A percentile compares a stretch with the other conserved stretches of the same genome.
Conservation (phyloP, 35 echinoderm and acorn worm genomes). For the Amphiura filiformis region DNA sequence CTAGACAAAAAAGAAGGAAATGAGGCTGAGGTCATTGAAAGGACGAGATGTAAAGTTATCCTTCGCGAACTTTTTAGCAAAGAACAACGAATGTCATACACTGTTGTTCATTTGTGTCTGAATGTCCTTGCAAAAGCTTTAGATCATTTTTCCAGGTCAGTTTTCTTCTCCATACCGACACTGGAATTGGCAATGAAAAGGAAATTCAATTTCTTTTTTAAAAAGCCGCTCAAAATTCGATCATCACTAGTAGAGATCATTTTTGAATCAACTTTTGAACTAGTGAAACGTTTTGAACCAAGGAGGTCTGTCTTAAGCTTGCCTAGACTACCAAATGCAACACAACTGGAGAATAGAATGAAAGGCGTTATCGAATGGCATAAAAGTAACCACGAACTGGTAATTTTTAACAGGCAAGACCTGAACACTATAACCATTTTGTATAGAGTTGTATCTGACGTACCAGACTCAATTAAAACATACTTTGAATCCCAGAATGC, state of each 20-base stretch:
- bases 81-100: neutral
- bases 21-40: no score
- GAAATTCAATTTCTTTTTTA: no score
- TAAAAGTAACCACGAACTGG: constrained; percentile 31
- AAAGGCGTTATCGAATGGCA: constrained; percentile 22
- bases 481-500: constrained; percentile 9
- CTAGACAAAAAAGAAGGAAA: constrained; percentile 9
- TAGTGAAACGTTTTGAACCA: constrained; percentile 2
- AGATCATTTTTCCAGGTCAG: constrained; percentile 6
- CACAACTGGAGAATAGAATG: neutral
- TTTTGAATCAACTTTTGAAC: neutral
- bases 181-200: neutral
- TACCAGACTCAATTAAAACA: neutral
- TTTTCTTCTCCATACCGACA: neutral
- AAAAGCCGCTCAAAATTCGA: neutral
- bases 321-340: neutral
- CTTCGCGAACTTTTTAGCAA: neutral
- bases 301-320: no score
- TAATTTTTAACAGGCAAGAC: constrained; percentile 37
- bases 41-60: neutral
- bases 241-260: neutral
- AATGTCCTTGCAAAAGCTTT: constrained; percentile 17
- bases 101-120: constrained; percentile 17
- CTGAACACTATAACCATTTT: neutral
- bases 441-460: neutral